Evolutionary conservation across 2,797 vertebrate genomes (phyloP), one percentile per base, ranked within the genome.

Genomic region (Orestias chungarensis): DNA sequence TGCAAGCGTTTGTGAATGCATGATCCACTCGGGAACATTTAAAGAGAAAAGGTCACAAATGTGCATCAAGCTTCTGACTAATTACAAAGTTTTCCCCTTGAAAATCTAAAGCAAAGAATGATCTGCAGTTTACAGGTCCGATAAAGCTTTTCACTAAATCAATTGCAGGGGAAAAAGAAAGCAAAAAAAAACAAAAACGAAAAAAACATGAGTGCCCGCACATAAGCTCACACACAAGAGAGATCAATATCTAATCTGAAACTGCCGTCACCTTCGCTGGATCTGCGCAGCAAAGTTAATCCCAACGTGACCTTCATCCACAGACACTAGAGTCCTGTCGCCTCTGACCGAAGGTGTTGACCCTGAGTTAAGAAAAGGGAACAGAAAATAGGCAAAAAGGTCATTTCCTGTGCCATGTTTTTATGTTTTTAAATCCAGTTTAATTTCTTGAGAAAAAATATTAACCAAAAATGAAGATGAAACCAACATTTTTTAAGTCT

Each of bases 181-280:
- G n/a, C n/a, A 25, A 52, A 43, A 3, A 15, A 44, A 44, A n/a
- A 66, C 62, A 71, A 75, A 64, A 18, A 61, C n/a, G n/a, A 68
- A 73, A 76, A 61, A 73, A 78, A 66, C 44, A 78, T 42, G 29
- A 57, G 40, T 49, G 33, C 2, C 25, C 43, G 31, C 40, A 71
- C 64, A 68, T 61, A 71, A 64, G 38, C 33, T 44, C 64, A 42
- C 40, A 54, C n/a, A 64, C 44, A 64, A 15, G 47, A 40, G 7
- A 62, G 78, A 89, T 91, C 89, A 82, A 91, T 91, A 88, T 88
- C 67, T 86, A 75, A 80, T 79, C 70, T 84, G 79, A 88, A 75
- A 84, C 64, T 27, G 64, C 33, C 23, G 1, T 80, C 83, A 88
- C 86, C 86, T 90, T 89, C 71, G 75, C 23, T 25, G 75, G 76